A percentile compares a stretch with the other conserved stretches of the same genome.
These are phyloP conservation scores for Pilophorus perplexus DNA, from an alignment of 2,888 invertebrate genomes.

Conservation along the genomic window DNA sequence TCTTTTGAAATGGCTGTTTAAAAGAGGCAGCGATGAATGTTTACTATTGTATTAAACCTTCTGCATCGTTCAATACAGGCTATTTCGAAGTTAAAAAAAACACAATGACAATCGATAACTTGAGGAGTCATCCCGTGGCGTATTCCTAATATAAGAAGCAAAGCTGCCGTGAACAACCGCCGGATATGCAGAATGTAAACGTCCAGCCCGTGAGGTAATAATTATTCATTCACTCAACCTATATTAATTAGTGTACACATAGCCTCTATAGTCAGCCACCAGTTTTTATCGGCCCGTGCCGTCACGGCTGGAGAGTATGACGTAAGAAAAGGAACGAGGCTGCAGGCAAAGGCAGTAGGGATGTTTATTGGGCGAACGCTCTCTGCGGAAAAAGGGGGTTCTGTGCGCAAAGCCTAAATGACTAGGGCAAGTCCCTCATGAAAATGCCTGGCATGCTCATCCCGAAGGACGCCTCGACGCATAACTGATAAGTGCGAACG, in stretches of 20 bases:
- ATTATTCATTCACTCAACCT: too few relatives aligned
- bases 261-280: not conserved
- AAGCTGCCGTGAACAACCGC: too few relatives aligned
- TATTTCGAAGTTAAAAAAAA: too few relatives aligned
- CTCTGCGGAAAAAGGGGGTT: not conserved
- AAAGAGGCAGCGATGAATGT: too few relatives aligned
- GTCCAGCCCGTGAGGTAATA: too few relatives aligned
- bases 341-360: not conserved
- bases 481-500: slow-evolving; percentile 18
- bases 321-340: not conserved
- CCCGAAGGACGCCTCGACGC: slow-evolving; percentile 16
- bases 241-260: not conserved
- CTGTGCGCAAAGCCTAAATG: slow-evolving; percentile 4
- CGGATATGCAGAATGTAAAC: too few relatives aligned
- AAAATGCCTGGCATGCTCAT: slow-evolving; percentile 21
- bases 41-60: too few relatives aligned
- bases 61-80: too few relatives aligned
- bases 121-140: too few relatives aligned
- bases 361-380: slow-evolving; percentile 6
- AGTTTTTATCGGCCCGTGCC: not conserved
- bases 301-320: slow-evolving; percentile 6
- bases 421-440: slow-evolving; percentile 12
- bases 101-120: too few relatives aligned
- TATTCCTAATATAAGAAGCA: too few relatives aligned
- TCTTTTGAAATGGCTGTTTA: too few relatives aligned